phyloP scores from a whole-genome alignment of 1,140 invertebrate genomes.

The Dermatophagoides farinae region DNA sequence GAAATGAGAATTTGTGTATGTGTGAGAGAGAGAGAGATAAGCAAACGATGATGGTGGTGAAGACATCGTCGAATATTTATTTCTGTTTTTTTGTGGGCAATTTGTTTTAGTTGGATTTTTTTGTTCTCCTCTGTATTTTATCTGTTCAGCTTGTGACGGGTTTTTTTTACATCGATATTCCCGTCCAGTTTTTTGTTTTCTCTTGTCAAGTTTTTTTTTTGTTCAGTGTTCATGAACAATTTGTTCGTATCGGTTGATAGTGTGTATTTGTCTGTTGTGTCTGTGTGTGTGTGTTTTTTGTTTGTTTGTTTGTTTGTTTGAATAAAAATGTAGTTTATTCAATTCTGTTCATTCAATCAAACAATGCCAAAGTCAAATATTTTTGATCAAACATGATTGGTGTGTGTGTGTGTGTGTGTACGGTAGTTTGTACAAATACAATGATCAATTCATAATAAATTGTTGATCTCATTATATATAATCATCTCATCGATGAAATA shows the following conservation, averaged over 20 bases:
- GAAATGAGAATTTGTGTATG: neutral
- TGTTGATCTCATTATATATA: neutral
- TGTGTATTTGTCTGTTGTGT: neutral
- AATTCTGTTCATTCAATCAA: neutral
- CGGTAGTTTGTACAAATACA: too few species aligned
- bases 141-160: too few species aligned
- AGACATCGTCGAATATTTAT: too few species aligned
- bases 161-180: neutral
- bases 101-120: too few species aligned
- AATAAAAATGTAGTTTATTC: neutral
- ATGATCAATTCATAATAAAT: too few species aligned
- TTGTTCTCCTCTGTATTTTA: too few species aligned
- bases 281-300: too few species aligned
- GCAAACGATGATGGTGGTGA: neutral
- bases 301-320: neutral
- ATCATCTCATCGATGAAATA: neutral
- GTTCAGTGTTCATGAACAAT: neutral
- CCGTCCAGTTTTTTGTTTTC: neutral
- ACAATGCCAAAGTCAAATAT: neutral
- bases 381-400: too few species aligned
- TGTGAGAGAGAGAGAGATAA: neutral
- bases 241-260: neutral
- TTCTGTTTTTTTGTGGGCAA: too few species aligned
- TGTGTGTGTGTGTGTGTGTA: too few species aligned
- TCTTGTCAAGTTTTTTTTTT: neutral